phyloP scores from a whole-genome alignment of 1,140 invertebrate genomes.

The Rhizoglyphus robini region DNA sequence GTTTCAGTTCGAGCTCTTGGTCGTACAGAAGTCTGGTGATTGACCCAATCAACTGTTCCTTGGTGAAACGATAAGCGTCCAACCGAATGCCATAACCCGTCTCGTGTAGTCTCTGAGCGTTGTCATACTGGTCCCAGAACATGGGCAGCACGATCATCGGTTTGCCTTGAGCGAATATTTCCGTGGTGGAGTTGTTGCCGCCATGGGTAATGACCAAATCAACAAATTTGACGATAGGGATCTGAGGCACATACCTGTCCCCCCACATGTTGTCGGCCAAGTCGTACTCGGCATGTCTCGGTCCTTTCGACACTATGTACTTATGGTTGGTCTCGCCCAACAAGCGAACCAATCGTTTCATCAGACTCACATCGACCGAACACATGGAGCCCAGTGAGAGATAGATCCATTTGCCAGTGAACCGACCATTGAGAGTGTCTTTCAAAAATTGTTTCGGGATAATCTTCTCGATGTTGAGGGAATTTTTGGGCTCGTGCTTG shows the following conservation, averaged over 20 bases:
- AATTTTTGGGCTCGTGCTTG: background rate
- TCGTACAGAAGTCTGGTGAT: background rate
- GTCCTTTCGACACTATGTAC: conserved; percentile 19
- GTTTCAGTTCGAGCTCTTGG: background rate
- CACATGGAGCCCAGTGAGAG: conserved; percentile 18
- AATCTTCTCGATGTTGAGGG: background rate
- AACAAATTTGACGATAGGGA: conserved; percentile 3
- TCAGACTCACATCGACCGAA: conserved; percentile 25
- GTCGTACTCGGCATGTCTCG: background rate
- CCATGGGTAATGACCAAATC: conserved; percentile 20
- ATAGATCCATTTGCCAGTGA: conserved; percentile 15
- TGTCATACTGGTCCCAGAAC: conserved; percentile 12
- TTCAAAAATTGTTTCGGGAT: background rate
- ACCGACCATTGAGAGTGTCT: background rate
- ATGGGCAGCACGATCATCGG: conserved; percentile 14
- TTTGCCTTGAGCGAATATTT: background rate
- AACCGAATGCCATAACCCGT: background rate
- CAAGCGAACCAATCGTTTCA: background rate
- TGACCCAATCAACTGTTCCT: background rate
- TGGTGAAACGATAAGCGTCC: background rate
- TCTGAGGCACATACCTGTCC: conserved; percentile 16
- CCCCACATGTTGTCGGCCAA: conserved; percentile 20
- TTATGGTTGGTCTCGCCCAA: background rate
- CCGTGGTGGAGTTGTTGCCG: conserved; percentile 15
- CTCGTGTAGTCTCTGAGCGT: background rate